These are phyloP conservation scores for Athene cunicularia DNA, from an alignment of 2,113 vertebrate genomes.

Conservation along the genomic window DNA sequence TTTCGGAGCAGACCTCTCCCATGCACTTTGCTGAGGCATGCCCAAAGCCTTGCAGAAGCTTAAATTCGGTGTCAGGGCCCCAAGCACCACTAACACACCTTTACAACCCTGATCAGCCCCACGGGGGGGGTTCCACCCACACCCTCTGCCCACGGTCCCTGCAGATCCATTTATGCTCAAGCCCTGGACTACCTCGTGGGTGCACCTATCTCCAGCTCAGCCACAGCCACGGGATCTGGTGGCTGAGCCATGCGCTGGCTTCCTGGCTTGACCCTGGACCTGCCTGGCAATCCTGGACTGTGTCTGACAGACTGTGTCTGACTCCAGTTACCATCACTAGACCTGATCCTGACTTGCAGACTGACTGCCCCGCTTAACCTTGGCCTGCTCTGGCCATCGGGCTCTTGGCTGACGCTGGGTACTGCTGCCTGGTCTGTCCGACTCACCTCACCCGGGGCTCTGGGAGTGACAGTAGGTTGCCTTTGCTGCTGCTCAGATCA, in stretches of 20 bases:
- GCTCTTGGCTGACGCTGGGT: not conserved
- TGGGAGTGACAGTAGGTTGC: not conserved
- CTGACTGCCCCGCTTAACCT: not conserved
- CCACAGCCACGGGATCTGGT: not conserved
- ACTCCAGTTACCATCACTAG: not conserved
- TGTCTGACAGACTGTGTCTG: not conserved
- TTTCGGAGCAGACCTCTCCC: not conserved
- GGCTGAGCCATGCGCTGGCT: not conserved
- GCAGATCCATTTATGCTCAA: not conserved
- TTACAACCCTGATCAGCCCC: not conserved
- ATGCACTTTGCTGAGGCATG: too few relatives aligned
- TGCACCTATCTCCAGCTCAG: not conserved
- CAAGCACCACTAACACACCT: not conserved
- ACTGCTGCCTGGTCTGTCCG: accelerated
- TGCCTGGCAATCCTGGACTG: not conserved
- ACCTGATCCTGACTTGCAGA: not conserved
- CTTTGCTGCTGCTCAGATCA: not conserved
- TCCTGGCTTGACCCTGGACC: not conserved
- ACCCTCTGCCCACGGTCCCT: not conserved
- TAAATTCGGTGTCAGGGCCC: not conserved
- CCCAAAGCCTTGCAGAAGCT: not conserved
- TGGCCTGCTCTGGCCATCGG: not conserved
- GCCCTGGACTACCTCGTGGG: not conserved
- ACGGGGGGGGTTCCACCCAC: not conserved
- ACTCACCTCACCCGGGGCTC: accelerated